These are phyloP conservation scores for Sminthurides aquaticus DNA, from an alignment of 2,888 invertebrate genomes.

Conservation along the genomic window DNA sequence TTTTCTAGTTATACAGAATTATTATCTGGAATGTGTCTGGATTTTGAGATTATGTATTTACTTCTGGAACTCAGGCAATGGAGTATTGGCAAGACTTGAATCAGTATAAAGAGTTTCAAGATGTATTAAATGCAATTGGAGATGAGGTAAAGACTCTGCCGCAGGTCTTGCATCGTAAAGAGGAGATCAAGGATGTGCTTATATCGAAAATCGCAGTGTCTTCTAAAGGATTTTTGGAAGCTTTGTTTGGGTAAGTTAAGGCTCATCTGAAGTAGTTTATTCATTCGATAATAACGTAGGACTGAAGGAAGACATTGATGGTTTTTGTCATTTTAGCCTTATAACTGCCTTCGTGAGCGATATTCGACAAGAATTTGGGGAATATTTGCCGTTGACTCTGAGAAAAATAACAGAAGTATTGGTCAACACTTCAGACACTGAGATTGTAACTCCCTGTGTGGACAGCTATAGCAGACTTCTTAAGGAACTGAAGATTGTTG, in stretches of 20 bases:
- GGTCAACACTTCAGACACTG: conserved; percentile 64
- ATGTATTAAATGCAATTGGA: conserved; percentile 67
- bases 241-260: conserved; percentile 17
- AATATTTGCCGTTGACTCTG: conserved; percentile 70
- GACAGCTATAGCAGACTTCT: conserved; percentile 81
- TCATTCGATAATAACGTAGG: not conserved
- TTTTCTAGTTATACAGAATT: not conserved
- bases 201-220: conserved; percentile 2
- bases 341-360: conserved; percentile 79
- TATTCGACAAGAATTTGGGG: conserved; percentile 78
- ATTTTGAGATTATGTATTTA: no score
- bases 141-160: conserved; percentile 68
- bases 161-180: conserved; percentile 72
- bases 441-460: conserved; percentile 77
- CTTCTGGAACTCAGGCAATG: conserved; percentile 55
- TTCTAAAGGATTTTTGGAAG: conserved; percentile 9
- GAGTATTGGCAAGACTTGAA: conserved; percentile 86
- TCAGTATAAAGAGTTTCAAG: conserved; percentile 70
- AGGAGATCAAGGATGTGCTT: conserved; percentile 64
- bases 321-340: conserved; percentile 54
- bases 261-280: not conserved
- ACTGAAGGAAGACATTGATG: not conserved
- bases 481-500: conserved; percentile 75
- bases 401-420: conserved; percentile 63
- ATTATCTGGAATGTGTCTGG: not conserved